phyloP scores from a whole-genome alignment of 1,140 invertebrate species.

The Bombus cullumanus region DNA sequence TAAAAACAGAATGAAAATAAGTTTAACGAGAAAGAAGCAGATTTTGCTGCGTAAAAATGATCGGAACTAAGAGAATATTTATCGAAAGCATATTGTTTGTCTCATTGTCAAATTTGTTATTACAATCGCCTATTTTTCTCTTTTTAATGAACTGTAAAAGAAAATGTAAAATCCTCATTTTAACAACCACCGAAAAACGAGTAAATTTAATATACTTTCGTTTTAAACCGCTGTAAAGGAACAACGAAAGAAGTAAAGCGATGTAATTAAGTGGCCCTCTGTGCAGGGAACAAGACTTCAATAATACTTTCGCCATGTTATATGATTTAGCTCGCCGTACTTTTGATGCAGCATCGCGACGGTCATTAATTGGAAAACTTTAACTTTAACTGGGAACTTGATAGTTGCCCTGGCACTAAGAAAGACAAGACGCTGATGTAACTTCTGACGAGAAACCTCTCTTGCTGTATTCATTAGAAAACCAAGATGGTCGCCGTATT shows the following conservation, averaged over 20 bases:
- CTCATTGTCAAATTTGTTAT: too few species aligned
- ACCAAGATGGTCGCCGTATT: not conserved
- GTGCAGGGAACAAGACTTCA: too few species aligned
- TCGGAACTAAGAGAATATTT: too few species aligned
- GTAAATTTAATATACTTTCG: not conserved
- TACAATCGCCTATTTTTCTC: rapidly evolving
- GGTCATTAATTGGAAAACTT: conserved; percentile 19
- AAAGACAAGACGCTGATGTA: not conserved
- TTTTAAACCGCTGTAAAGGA: too few species aligned
- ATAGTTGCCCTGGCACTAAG: not conserved
- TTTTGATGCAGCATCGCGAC: not conserved
- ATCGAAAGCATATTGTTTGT: too few species aligned
- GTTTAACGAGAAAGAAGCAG: too few species aligned
- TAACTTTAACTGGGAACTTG: conserved; percentile 6
- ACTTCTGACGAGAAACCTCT: not conserved
- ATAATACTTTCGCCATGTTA: not conserved
- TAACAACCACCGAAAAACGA: not conserved
- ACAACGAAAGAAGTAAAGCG: not conserved
- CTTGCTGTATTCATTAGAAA: not conserved
- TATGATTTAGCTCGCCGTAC: not conserved
- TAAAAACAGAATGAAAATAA: too few species aligned
- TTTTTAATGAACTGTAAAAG: too few species aligned
- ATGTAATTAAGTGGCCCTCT: not conserved
- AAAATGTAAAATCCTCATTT: too few species aligned
- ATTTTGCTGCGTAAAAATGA: too few species aligned